Percentiles rank a stretch among this genome's conserved stretches.
Evolutionary conservation across 2,113 vertebrate genomes (phyloP).

Genomic region (Picathartes gymnocephalus): DNA sequence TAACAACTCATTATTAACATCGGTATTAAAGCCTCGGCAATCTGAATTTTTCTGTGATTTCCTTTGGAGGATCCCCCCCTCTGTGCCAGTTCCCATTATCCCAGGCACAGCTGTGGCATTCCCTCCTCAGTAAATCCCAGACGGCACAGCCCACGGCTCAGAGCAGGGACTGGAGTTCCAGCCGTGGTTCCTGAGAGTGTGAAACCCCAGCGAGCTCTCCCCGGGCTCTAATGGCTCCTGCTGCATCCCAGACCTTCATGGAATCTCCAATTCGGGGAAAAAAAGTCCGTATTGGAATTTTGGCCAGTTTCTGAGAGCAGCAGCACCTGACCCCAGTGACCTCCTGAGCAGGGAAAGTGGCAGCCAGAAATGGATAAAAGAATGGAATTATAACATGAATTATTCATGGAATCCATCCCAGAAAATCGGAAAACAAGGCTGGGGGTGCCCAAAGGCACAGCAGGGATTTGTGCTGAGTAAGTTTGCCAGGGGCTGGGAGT

Average conservation of each 20-base stretch:
- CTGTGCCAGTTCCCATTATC: background rate
- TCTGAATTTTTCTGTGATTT: background rate
- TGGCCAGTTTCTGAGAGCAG: background rate
- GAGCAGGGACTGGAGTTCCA: background rate
- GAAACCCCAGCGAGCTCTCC: background rate
- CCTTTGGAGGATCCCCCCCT: background rate
- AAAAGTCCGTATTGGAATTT: background rate
- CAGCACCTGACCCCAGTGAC: background rate
- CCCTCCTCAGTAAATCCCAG: background rate
- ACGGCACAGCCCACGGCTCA: background rate
- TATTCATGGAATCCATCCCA: background rate
- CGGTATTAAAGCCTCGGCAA: background rate
- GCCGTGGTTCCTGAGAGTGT: fast-evolving
- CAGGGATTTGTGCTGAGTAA: background rate
- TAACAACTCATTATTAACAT: background rate
- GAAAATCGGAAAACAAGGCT: background rate
- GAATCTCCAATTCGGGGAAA: fast-evolving
- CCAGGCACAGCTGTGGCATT: background rate
- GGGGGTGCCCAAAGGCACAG: background rate
- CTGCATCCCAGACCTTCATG: background rate
- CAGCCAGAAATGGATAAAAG: background rate
- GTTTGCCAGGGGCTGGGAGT: fast-evolving
- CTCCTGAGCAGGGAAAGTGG: background rate
- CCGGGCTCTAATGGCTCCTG: background rate
- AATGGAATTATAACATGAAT: too few relatives aligned